Conservation (phyloP, 2,888 invertebrate species). For the Ptychoptera albimana region DNA sequence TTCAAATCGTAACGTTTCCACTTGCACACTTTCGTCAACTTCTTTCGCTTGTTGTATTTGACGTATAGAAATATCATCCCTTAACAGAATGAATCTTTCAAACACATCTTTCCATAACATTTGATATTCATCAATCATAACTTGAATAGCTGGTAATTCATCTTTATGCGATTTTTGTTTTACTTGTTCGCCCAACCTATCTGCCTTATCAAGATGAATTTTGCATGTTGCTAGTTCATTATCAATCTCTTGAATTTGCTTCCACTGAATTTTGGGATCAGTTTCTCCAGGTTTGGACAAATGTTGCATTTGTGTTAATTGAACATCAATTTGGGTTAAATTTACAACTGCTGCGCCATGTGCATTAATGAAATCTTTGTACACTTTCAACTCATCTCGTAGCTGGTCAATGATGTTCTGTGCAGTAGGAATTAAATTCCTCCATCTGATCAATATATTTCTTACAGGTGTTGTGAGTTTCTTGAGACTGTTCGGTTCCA, state of each 20-base stretch:
- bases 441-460: constrained; percentile 45
- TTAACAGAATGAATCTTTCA: constrained; percentile 32
- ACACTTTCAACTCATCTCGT: constrained; percentile 40
- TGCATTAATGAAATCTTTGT: constrained; percentile 50
- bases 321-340: constrained; percentile 53
- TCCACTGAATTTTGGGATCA: constrained; percentile 17
- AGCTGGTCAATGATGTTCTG: constrained; percentile 40
- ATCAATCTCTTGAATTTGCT: constrained; percentile 33
- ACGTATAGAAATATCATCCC: constrained; percentile 26
- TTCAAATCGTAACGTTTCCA: constrained; percentile 59
- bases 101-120: constrained; percentile 44
- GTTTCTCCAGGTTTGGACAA: constrained; percentile 32
- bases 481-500: constrained; percentile 52
- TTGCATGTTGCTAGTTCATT: constrained; percentile 37
- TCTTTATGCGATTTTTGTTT: constrained; percentile 39
- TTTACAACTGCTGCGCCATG: constrained; percentile 56
- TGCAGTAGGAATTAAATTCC: constrained; percentile 41
- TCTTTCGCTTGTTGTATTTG: constrained; percentile 23
- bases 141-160: constrained; percentile 38
- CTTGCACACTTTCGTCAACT: constrained; percentile 45
- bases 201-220: constrained; percentile 37
- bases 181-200: constrained; percentile 40
- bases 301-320: constrained; percentile 52
- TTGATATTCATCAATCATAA: constrained; percentile 49
- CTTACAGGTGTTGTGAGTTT: constrained; percentile 43